Evolutionary conservation across 2,113 vertebrate genomes (phyloP).

Genomic region (Elephas maximus): DNA sequence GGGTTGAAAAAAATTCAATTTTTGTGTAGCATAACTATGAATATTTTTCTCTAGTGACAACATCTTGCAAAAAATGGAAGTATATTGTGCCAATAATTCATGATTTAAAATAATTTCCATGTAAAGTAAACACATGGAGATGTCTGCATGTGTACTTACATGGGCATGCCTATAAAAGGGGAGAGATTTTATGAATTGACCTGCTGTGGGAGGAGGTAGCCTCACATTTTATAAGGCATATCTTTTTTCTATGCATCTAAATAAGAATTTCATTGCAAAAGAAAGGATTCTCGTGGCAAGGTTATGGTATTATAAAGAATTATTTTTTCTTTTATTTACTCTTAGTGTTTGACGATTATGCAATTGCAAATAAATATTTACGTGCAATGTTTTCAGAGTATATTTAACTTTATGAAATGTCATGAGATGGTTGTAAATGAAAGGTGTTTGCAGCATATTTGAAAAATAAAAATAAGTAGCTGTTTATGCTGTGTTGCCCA

Average conservation of each 20-base stretch:
- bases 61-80: conserved; percentile 56
- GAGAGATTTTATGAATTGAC: conserved; percentile 19
- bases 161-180: not conserved
- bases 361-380: conserved; percentile 57
- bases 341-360: not conserved
- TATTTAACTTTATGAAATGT: conserved; percentile 46
- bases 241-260: not conserved
- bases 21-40: conserved; percentile 68
- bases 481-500: not conserved
- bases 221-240: not conserved
- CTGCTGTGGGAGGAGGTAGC: not conserved
- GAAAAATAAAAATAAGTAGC: not conserved
- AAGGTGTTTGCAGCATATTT: not conserved
- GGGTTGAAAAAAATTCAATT: conserved; percentile 77
- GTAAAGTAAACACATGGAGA: conserved; percentile 72
- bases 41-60: conserved; percentile 80
- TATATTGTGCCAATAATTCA: conserved; percentile 79
- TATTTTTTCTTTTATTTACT: not conserved
- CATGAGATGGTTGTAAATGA: not conserved
- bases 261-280: conserved; percentile 42
- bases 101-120: conserved; percentile 81
- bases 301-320: not conserved
- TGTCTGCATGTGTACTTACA: conserved; percentile 20
- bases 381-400: conserved; percentile 23
- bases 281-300: not conserved